Evolutionary conservation across 2,797 vertebrate species (phyloP), one percentile per base, ranked within the genome.

Genomic region (Huso huso): DNA sequence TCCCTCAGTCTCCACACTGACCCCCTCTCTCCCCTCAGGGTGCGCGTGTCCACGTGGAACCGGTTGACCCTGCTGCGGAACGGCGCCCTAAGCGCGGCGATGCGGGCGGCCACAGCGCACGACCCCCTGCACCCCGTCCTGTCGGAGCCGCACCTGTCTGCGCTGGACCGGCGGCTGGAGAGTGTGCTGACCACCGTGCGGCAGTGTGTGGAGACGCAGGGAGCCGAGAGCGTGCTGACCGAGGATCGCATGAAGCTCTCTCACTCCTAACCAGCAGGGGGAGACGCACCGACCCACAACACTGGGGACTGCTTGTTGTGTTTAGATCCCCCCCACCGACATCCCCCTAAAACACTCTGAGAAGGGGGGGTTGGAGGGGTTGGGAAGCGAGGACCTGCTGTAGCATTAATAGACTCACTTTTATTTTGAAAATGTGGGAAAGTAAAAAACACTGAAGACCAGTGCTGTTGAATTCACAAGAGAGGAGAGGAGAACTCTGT

Each of bases 201-300:
- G 77, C 96, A 98, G 83, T 99, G 96, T 77, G 90, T 95, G 57
- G 96, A 98, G 78, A 87, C 94, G 51, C 95, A 94, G 78, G 94
- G 94, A 9, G 75, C 87, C 4, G 96, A 99, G 49, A 83, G 85
- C 67, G 93, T 96, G 18, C 88, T 98, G 66, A 93, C 98, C 75
- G 96, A 99, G 81, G 96, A 99, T 82, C 92, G 95, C 79, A 95
- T 99, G 91, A 96, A 95, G 65, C 91, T 98, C 71, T 93, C 95
- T 49, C 96, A 98, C 77, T 89, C 95, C 67, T 97, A 90, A 37
- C 23, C 23, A 37, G 23, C 23, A 37, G 23, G 23, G 23, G 23
- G 23, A 84, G 69, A 15, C 2, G 60, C 67, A 65, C 11, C 1
- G 69, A 15, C 2, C 68, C 71, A 69, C 23, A 37, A 37, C 23